Evolutionary conservation across 2,888 invertebrate genomes (phyloP).

Genomic region (Parnassius glacialis): DNA sequence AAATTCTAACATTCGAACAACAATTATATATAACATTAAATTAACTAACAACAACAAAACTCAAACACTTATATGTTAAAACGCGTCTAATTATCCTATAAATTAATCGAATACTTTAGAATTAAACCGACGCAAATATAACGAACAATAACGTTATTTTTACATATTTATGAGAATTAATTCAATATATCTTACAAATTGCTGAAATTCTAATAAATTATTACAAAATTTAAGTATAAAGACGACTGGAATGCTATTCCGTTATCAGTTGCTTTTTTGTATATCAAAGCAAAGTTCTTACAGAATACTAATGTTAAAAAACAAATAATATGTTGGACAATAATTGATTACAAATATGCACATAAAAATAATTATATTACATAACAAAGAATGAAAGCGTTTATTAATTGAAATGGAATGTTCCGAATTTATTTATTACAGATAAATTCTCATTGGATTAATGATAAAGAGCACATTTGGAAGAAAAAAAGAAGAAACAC

Average conservation of each 20-base stretch:
- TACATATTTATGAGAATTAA: too few relatives aligned
- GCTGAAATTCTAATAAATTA: too few relatives aligned
- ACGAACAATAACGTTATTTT: not conserved
- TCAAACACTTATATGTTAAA: conserved; percentile 17
- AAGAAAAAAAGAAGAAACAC: too few relatives aligned
- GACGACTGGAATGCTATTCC: conserved; percentile 23
- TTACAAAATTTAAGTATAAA: not conserved
- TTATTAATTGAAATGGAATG: conserved; percentile 21
- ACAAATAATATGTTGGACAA: too few relatives aligned
- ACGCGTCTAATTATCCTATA: not conserved
- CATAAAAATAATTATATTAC: not conserved
- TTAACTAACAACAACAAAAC: conserved; percentile 24
- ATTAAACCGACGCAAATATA: not conserved
- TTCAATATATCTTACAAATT: too few relatives aligned
- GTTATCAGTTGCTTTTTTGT: too few relatives aligned
- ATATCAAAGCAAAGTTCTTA: too few relatives aligned
- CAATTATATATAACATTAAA: conserved; percentile 22
- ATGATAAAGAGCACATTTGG: too few relatives aligned
- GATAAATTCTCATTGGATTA: too few relatives aligned
- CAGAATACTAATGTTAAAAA: too few relatives aligned
- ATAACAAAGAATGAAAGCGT: conserved; percentile 10
- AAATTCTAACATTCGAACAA: conserved; percentile 15
- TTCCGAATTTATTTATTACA: not conserved
- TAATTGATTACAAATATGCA: not conserved
- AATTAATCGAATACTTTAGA: not conserved